Evolutionary conservation across 2,797 vertebrate genomes (phyloP), one percentile per base, ranked within the genome.

Genomic region (Masticophis lateralis): DNA sequence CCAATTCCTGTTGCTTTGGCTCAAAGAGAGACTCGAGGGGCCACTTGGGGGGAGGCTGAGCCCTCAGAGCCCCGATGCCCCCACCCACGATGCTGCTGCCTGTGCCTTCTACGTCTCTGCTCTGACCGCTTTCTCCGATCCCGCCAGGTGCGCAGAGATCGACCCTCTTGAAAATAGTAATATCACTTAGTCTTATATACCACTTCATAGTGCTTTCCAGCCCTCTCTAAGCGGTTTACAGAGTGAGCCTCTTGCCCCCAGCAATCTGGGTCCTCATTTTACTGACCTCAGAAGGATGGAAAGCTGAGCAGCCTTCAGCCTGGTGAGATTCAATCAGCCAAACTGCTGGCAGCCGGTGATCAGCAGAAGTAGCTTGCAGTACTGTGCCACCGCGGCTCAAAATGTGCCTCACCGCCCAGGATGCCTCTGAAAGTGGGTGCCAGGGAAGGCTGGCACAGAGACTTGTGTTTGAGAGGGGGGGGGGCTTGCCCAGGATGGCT

Each of bases 121-220:
- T n/a, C 32, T 32, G 1, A 3, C n/a, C 0, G 16, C 6, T 16
- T 37, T 18, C 32, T 79, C 69, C 3, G 3, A 20, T 9, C 16
- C 32, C 7, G 2, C 69, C 69, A 43, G 69, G 16, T 0, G 0
- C 0, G 1, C n/a, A 9, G 16, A 0, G 28, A 0, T 4, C 1
- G 28, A 2, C 13, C 66, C 66, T 43, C 32, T 43, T 20, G 18
- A 1, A 20, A 47, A 47, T 7, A 47, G 47, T 47, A 47, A 47
- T 47, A 47, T 47, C 47, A 7, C 47, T 47, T 47, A 47, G 47
- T 47, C 47, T 47, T 47, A 47, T 47, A 7, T 47, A 47, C 47
- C 6, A 5, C 47, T 47, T 47, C 47, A 7, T 7, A 47, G 47
- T 47, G 47, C 47, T 47, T 47, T 47, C 47, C 47, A 47, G 47